Conservation (phyloP, 2,113 vertebrate species). For the Melanocharis versteri region DNA sequence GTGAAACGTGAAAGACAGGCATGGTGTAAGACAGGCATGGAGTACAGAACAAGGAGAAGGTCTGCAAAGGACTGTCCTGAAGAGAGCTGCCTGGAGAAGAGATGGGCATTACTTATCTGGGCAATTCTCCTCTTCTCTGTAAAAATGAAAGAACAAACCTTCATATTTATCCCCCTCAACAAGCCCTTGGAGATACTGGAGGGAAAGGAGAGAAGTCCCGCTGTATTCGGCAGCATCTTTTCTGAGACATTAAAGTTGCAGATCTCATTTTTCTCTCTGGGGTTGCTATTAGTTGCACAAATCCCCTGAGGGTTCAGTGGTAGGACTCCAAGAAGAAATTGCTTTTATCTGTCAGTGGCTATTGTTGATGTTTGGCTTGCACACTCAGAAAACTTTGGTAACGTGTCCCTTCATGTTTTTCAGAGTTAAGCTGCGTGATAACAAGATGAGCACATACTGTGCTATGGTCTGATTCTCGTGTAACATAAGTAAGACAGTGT, state of each 20-base stretch:
- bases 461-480: not conserved
- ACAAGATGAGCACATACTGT: constrained; percentile 17
- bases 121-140: not conserved
- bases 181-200: not conserved
- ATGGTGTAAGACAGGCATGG: rapidly evolving
- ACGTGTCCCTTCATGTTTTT: not conserved
- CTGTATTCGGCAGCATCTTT: not conserved
- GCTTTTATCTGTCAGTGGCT: constrained; percentile 19
- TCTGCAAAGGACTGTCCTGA: not conserved
- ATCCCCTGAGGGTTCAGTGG: not conserved
- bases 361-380: constrained; percentile 25
- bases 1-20: not conserved
- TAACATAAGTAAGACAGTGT: not conserved
- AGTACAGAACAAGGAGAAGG: not conserved
- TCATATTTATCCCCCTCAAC: not conserved
- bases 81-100: not conserved
- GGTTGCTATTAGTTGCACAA: not conserved
- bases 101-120: not conserved
- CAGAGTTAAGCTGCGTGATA: not conserved
- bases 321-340: constrained; percentile 3
- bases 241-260: not conserved
- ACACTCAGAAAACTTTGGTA: not conserved
- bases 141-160: not conserved
- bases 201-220: not conserved
- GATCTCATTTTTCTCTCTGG: not conserved